A percentile compares a stretch with the other conserved stretches of the same genome.
These are phyloP conservation scores for Dicentrarchus labrax DNA, from an alignment of 2,113 vertebrate species.

Conservation along the genomic window DNA sequence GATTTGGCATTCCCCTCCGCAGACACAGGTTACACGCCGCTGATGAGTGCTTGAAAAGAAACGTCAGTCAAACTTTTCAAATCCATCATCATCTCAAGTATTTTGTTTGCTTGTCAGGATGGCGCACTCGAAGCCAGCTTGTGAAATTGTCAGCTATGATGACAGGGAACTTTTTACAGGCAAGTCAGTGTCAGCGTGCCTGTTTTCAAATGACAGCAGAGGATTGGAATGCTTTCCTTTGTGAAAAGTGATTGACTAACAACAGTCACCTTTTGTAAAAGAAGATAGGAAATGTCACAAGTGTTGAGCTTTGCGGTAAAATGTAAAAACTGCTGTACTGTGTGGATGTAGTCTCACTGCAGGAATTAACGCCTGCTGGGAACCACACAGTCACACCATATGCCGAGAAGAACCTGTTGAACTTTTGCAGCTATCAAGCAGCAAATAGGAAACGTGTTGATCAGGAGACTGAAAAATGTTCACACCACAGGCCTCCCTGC, in stretches of 20 bases:
- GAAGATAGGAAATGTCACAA: conserved; percentile 3
- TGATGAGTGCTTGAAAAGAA: conserved; percentile 3
- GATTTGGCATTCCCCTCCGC: conserved; percentile 2
- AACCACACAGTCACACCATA: conserved; percentile 56
- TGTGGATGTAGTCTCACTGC: conserved; percentile 11
- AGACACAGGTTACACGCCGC: neutral
- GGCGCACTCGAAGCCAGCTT: neutral
- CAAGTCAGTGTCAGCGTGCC: conserved; percentile 7
- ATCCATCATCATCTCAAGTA: conserved; percentile 15
- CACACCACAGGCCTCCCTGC: neutral
- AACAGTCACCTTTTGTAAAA: conserved; percentile 27
- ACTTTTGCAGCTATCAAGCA: conserved; percentile 29
- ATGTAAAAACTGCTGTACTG: conserved; percentile 18
- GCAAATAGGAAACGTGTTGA: conserved; percentile 60
- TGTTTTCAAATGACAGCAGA: conserved; percentile 36
- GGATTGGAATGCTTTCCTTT: conserved; percentile 21
- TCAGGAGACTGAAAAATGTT: conserved; percentile 17
- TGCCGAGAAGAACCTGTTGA: conserved; percentile 70
- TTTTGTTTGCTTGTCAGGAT: conserved; percentile 40
- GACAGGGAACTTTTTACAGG: conserved; percentile 30
- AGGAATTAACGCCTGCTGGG: conserved; percentile 34
- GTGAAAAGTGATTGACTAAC: conserved; percentile 19
- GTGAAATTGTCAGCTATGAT: conserved; percentile 8
- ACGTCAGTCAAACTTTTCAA: conserved; percentile 33
- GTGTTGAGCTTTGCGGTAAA: neutral